Evolutionary conservation across 1,140 invertebrate genomes (phyloP), one percentile per base, ranked within the genome.

Genomic region (Philaenus spumarius): DNA sequence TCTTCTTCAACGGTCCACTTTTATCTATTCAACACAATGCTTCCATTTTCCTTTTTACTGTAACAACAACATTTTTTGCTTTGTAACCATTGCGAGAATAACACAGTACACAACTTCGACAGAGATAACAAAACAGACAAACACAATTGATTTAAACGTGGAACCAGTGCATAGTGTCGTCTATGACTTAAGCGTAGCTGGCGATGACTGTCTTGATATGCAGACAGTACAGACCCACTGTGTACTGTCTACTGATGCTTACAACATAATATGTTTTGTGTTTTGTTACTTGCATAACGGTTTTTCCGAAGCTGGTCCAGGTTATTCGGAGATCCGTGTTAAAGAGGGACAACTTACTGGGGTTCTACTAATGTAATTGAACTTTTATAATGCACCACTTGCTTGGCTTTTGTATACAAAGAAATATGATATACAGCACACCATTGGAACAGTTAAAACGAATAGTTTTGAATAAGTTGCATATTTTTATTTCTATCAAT

Each of bases 381-480:
- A 15, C n/a, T 43, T 5, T 4, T 19, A 15, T 15, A n/a, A 43
- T 5, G 40, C 40, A 6, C 5, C n/a, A 43, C n/a, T 6, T 43
- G n/a, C n/a, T 19, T 43, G 20, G n/a, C 6, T 43, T 43, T 15
- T 19, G n/a, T 43, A 43, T 43, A 43, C n/a, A 15, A 4, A 15
- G n/a, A 15, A n/a, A 6, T 5, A 15, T 15, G 5, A 14, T 6
- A 15, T 43, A 7, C 5, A 43, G 20, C n/a, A 7, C n/a, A 15
- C 4, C n/a, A 6, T 15, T 43, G 40, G n/a, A 15, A 15, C 5
- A 6, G 40, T 43, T 43, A 43, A n/a, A 15, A 34, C 61, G n/a
- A n/a, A n/a, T 58, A 14, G 30, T 35, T 50, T 39, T 23, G 52
- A 34, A 58, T 57, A 11, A 24, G 45, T 37, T 55, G 47, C 20